Base-by-base conservation (phyloP, 1,140 invertebrate species). In the Sitobion miscanthi region DNA sequence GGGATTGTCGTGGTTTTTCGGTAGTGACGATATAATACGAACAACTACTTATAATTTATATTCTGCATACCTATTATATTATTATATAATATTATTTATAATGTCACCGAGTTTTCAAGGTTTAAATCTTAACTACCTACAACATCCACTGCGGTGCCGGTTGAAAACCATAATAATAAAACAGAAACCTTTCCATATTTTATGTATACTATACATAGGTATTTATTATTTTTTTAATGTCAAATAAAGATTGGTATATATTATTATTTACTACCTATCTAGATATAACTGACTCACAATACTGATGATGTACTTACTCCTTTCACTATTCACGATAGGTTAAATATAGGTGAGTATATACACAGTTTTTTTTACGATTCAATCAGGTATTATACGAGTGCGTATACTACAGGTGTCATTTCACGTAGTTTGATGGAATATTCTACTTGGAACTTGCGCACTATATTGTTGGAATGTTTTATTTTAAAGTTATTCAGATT, bases 11-110 rank as follows among this genome's bases (percentile, higher is more conserved):
- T 77, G 30, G 11, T 17, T n/a, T 77, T 77, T 77, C 62, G 7
- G 62, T 17, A 77, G 30, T 35, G 62, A n/a, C n/a, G 30, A 77
- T 77, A 77, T 35, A n/a, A n/a, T 77, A 77, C 14, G n/a, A n/a
- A 69, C 30, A n/a, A 69, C 62, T 30, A n/a, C 62, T 69, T 69
- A n/a, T n/a, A 62, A 77, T 77, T 77, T 77, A n/a, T 77, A 77
- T 17, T 77, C 11, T 20, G 62, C 5, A n/a, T 6, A 77, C 4
- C 62, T n/a, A 35, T 77, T 77, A 30, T 62, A 11, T 30, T 62
- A 62, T 62, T 62, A 69, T 69, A n/a, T 77, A 77, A 77, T 77
- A 77, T 17, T 77, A 77, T 77, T 77, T n/a, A 77, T 77, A 77
- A 77, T 77, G 62, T 17, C 62, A 77, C n/a, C 30, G 30, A 77